Percentiles rank a stretch among this genome's conserved stretches.
phyloP scores from a whole-genome alignment of 2,888 invertebrate species.

The Apantesis nais region DNA sequence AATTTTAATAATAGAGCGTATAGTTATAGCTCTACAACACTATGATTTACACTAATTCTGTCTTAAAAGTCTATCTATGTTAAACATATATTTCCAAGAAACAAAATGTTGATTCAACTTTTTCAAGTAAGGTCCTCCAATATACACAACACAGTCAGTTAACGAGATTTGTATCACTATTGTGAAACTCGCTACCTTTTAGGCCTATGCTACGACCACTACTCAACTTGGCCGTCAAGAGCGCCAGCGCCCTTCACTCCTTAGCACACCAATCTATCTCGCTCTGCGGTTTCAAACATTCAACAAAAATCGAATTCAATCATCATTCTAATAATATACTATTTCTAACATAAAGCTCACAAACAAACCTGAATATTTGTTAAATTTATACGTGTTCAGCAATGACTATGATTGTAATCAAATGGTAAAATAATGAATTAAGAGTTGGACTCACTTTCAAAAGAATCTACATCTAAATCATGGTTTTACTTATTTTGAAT shows the following conservation, averaged over 20 bases:
- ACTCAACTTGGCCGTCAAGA: slow-evolving; percentile 29
- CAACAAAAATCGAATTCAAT: neutral
- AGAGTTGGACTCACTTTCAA: too few relatives aligned
- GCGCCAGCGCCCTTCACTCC: neutral
- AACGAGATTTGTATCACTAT: slow-evolving; percentile 28
- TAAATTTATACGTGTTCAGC: too few relatives aligned
- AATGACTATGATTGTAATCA: too few relatives aligned
- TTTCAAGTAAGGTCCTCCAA: slow-evolving; percentile 34
- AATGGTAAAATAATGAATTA: too few relatives aligned
- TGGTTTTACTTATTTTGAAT: too few relatives aligned
- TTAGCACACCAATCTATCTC: neutral
- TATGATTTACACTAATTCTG: neutral
- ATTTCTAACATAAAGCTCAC: too few relatives aligned
- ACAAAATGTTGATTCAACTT: neutral
- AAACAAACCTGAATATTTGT: too few relatives aligned
- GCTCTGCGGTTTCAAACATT: neutral
- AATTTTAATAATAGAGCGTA: neutral
- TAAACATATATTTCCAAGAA: neutral
- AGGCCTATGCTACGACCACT: slow-evolving; percentile 66
- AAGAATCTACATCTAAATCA: too few relatives aligned
- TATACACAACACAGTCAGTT: slow-evolving; percentile 42
- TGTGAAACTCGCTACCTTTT: slow-evolving; percentile 30
- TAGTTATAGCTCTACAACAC: neutral
- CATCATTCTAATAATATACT: neutral
- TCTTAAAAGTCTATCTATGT: neutral